Evolutionary conservation across 2,797 vertebrate species (phyloP).

Genomic region (Euthynnus affinis): DNA sequence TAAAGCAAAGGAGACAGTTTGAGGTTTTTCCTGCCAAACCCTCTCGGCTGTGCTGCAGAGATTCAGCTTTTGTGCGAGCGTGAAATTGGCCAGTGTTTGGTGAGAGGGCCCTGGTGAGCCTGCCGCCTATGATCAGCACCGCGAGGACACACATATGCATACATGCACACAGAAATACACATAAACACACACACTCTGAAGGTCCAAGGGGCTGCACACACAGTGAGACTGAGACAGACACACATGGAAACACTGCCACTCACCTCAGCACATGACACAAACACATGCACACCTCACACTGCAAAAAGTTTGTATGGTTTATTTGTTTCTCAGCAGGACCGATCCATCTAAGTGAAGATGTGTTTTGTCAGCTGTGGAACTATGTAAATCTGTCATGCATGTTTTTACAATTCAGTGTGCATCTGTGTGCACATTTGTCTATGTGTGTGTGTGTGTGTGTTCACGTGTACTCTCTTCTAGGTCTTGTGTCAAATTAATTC

Average conservation of each 20-base stretch:
- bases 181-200: conserved; percentile 27
- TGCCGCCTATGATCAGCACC: conserved; percentile 64
- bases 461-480: background rate
- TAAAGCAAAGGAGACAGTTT: conserved; percentile 30
- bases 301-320: conserved; percentile 63
- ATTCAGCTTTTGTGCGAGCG: conserved; percentile 60
- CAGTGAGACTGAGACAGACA: conserved; percentile 14
- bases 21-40: conserved; percentile 24
- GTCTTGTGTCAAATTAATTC: conserved; percentile 44
- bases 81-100: conserved; percentile 74
- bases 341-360: conserved; percentile 58
- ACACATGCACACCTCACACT: conserved; percentile 54
- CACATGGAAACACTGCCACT: conserved; percentile 34
- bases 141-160: conserved; percentile 58
- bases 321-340: conserved; percentile 74
- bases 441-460: background rate
- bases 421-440: background rate
- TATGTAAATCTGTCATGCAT: conserved; percentile 45
- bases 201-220: conserved; percentile 24
- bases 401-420: conserved; percentile 35
- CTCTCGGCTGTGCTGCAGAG: conserved; percentile 32
- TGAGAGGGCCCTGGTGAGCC: conserved; percentile 66
- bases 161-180: conserved; percentile 35
- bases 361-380: conserved; percentile 71
- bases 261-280: conserved; percentile 35